Conservation (phyloP, 2,797 vertebrate species). For the Lagodon rhomboides region DNA sequence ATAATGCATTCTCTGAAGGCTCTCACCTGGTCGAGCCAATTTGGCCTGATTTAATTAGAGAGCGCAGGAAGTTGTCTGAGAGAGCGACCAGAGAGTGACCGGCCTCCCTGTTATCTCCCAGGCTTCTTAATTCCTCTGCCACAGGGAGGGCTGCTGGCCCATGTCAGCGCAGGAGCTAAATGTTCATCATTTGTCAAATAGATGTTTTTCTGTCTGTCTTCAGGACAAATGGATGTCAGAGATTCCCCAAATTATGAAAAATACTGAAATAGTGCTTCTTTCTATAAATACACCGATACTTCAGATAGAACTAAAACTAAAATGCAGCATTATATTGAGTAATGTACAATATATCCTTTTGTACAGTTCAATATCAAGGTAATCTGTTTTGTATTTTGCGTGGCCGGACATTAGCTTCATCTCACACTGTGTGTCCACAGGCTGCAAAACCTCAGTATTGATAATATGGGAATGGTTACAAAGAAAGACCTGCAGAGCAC, state of each 20-base stretch:
- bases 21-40: conserved; percentile 59
- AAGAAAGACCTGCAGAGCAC: neutral
- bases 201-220: conserved; percentile 13
- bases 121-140: conserved; percentile 65
- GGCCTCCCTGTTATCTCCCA: conserved; percentile 71
- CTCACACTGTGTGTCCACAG: neutral
- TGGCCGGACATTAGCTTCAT: neutral
- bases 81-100: conserved; percentile 53
- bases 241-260: neutral
- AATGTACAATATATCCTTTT: no score
- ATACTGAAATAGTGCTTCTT: neutral
- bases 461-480: conserved; percentile 3
- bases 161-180: conserved; percentile 7
- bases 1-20: conserved; percentile 65
- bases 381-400: conserved; percentile 8
- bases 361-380: neutral
- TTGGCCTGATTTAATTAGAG: conserved; percentile 76
- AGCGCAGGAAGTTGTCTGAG: conserved; percentile 66
- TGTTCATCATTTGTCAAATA: conserved; percentile 28
- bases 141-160: conserved; percentile 49
- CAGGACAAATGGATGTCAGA: conserved; percentile 22
- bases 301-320: neutral
- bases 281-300: neutral
- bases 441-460: neutral
- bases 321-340: no score